Conservation (phyloP, 2,113 vertebrate species). For the Antechinus flavipes region DNA sequence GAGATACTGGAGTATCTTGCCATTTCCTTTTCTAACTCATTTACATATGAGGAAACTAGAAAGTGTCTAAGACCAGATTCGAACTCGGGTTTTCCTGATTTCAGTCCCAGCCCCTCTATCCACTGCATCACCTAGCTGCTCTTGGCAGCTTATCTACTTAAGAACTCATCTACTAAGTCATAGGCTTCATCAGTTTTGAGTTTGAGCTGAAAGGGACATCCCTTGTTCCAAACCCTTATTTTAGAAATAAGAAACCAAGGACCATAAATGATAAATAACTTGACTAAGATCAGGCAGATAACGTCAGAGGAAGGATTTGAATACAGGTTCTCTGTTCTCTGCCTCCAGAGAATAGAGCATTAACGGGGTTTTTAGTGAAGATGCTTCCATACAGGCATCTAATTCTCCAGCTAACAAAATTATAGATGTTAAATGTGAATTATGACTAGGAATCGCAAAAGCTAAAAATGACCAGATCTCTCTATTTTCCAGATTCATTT, state of each 20-base stretch:
- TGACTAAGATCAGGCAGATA: neutral
- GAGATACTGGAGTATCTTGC: no score
- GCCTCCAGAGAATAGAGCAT: neutral
- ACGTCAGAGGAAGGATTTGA: neutral
- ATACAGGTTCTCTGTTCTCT: neutral
- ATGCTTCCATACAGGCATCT: neutral
- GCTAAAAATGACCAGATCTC: neutral
- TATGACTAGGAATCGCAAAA: neutral
- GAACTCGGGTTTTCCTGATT: no score
- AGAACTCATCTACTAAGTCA: neutral
- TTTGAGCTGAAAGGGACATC: neutral
- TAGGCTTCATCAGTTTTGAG: neutral
- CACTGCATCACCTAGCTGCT: no score
- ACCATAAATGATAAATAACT: neutral
- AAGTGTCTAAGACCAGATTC: no score
- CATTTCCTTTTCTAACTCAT: no score
- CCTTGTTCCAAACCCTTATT: neutral
- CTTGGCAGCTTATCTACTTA: neutral
- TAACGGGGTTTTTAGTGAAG: neutral
- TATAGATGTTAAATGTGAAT: neutral
- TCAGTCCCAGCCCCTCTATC: no score
- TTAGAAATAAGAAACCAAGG: neutral
- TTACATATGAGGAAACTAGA: no score
- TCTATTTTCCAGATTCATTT: neutral
- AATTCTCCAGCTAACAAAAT: neutral